Evolutionary conservation across 2,888 invertebrate species (phyloP), one percentile per base, ranked within the genome.

Genomic region (Torymus tubicola): DNA sequence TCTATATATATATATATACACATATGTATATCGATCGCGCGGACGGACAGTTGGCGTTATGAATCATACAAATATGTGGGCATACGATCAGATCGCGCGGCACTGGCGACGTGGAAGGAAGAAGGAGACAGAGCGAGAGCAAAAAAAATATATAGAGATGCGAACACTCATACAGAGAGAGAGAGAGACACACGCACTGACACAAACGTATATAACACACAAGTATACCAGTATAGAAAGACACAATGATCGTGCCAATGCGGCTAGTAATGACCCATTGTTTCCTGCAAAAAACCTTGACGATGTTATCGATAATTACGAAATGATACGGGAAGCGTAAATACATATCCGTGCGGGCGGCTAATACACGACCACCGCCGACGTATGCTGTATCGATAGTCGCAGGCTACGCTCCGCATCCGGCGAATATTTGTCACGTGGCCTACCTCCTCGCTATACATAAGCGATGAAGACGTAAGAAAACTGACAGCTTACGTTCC

Each of bases 221-320:
- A 14, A 13, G n/a, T 12, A 18, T 16, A 24, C 24, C 1, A 13
- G 42, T 13, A 55, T 18, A 55, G 31, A 42, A 42, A 42, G 42
- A 42, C 42, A 63, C 78, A 78, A 77, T 80, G 70, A 81, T 81
- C 80, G 81, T 78, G 82, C 74, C 79, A 80, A 81, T 84, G 85
- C 84, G 83, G 82, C 85, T 50, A 86, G 88, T 90, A 90, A 90
- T 89, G 88, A 90, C 86, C 89, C 87, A 90, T 90, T 90, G 90
- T 90, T 90, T 90, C 88, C 88, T 86, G 88, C 87, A 87, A 89
- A 89, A 89, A 89, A 85, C 90, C 90, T 90, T 88, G 90, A 88
- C 89, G 90, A 89, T 90, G 88, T 89, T 90, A 90, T 90, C 89
- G 90, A 90, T 90, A 90, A 90, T 90, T 90, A 89, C 89, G 87